Evolutionary conservation across 2,113 vertebrate species (phyloP), one percentile per base, ranked within the genome.

Genomic region (Chaetodon auriga): DNA sequence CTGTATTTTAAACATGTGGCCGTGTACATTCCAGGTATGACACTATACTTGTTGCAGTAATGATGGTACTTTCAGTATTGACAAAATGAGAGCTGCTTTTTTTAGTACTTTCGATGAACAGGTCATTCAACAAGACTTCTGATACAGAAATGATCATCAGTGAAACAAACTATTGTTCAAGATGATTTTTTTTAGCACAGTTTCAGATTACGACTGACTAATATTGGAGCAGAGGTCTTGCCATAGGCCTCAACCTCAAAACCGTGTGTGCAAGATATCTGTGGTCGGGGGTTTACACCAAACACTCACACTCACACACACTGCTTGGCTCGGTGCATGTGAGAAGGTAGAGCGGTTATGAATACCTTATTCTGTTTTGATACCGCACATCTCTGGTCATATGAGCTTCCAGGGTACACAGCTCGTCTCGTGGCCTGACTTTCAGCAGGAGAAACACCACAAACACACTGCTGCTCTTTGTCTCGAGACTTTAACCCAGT

Each of bases 381-480:
- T 78, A 54, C 78, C 68, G 51, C 71, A 80, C 72, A 72, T 84
- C 66, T 82, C 41, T 13, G 88, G 84, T 92, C 86, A 87, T 77
- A 90, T 88, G 86, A 92, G 75, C 70, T 45, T 48, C 48, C 45
- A 13, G 30, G 30, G 68, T 80, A 75, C 82, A 78, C 64, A 5
- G 35, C 68, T 77, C 68, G 51, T 86, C 86, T 57, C 51, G 81
- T 84, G 87, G 83, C 61, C 78, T 54, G 60, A 80, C 81, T 62
- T 21, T 15, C 49, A 69, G 75, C 78, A 23, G 66, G 8, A 71
- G 57, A 70, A 82, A 66, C 61, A 60, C 11, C 0, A 21, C 6
- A 45, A 78, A 72, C 55, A 87, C 86, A 88, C 68, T 80, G 88
- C 21, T 5, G 61, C 69, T 77, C 86, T 88, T 87, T 91, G 83